Evolutionary conservation across 2,113 vertebrate species (phyloP).

Genomic region (Psephotus haematonotus): DNA sequence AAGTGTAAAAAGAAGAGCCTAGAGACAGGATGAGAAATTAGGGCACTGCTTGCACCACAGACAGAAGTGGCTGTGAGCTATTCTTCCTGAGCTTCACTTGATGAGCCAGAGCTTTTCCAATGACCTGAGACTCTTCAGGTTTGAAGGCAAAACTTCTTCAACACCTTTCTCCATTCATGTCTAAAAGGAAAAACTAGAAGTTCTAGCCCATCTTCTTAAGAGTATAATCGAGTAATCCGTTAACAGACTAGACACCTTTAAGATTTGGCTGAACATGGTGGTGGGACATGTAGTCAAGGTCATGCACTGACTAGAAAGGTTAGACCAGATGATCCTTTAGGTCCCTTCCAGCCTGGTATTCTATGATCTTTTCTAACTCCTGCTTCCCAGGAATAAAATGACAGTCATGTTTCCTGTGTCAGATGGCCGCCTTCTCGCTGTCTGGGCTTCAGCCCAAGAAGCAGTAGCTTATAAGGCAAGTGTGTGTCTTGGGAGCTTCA

Average conservation of each 20-base stretch:
- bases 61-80: background rate
- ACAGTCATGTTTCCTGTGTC: background rate
- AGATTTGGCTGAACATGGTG: background rate
- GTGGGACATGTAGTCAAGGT: background rate
- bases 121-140: background rate
- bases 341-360: background rate
- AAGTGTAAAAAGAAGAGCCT: background rate
- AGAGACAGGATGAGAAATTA: background rate
- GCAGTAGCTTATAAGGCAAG: background rate
- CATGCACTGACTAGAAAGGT: background rate
- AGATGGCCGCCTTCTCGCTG: rapidly evolving
- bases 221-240: background rate
- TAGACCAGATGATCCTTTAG: background rate
- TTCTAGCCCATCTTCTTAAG: background rate
- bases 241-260: background rate
- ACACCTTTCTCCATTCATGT: background rate
- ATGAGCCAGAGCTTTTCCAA: background rate
- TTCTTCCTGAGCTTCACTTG: background rate
- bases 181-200: background rate
- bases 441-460: background rate
- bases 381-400: background rate
- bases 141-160: background rate
- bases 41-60: background rate
- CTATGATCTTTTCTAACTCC: background rate
- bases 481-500: background rate